phyloP scores from a whole-genome alignment of 2,888 invertebrate species.

The Melinaea marsaeus region DNA sequence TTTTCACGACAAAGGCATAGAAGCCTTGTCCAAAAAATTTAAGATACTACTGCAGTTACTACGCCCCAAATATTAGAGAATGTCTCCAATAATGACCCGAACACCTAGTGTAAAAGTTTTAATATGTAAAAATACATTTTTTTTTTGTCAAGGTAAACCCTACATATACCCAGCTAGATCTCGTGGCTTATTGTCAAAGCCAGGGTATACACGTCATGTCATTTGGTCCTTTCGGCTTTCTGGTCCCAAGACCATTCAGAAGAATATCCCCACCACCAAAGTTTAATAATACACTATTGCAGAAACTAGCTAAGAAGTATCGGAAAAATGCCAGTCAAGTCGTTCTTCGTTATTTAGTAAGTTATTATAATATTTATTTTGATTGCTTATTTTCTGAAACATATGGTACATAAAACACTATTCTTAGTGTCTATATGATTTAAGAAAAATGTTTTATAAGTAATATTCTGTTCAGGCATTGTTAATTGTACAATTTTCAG shows the following conservation, averaged over 20 bases:
- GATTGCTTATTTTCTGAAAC: too few relatives aligned
- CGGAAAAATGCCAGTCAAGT: conserved; percentile 81
- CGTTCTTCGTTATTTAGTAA: conserved; percentile 81
- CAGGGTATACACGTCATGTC: conserved; percentile 12
- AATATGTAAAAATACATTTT: not conserved
- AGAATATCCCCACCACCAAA: not conserved
- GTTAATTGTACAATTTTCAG: too few relatives aligned
- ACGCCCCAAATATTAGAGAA: too few relatives aligned
- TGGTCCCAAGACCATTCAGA: conserved; percentile 11
- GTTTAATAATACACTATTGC: conserved; percentile 55
- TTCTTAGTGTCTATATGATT: not conserved
- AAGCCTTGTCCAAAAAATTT: too few relatives aligned
- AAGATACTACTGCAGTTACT: too few relatives aligned
- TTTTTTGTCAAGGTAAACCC: conserved; percentile 16
- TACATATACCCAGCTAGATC: conserved; percentile 12
- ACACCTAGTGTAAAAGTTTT: too few relatives aligned
- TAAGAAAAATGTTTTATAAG: too few relatives aligned
- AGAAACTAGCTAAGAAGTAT: conserved; percentile 78
- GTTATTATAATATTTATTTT: not conserved
- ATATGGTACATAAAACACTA: too few relatives aligned
- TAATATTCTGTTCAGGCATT: too few relatives aligned
- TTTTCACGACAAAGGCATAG: too few relatives aligned
- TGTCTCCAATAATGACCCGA: too few relatives aligned
- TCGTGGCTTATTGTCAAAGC: conserved; percentile 17
- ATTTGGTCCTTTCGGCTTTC: conserved; percentile 14